A percentile compares a stretch with the other conserved stretches of the same genome.
These are phyloP conservation scores for Labia minor DNA, from an alignment of 2,888 invertebrate genomes.

Conservation along the genomic window DNA sequence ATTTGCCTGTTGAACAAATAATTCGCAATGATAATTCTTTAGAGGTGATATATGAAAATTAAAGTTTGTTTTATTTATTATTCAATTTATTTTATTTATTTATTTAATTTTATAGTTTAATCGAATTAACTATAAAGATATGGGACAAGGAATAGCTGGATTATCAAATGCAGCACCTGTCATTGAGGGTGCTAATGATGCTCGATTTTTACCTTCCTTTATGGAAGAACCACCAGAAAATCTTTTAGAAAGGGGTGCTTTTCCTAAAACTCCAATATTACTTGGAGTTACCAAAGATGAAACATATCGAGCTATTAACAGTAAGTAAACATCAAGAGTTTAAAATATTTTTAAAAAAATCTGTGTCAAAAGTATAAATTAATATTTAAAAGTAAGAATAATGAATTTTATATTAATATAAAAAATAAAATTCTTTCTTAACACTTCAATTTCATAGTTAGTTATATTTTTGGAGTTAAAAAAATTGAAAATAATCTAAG, in stretches of 20 bases:
- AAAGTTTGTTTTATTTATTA: neutral
- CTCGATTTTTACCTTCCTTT: slow-evolving; percentile 53
- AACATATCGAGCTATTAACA: slow-evolving; percentile 50
- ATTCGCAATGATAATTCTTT: slow-evolving; percentile 32
- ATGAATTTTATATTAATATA: no score
- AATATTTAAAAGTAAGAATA: no score
- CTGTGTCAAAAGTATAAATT: no score
- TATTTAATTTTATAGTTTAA: neutral
- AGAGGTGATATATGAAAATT: slow-evolving; percentile 24
- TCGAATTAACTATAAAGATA: neutral
- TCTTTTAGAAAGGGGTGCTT: slow-evolving; percentile 44
- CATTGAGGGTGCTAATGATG: slow-evolving; percentile 54
- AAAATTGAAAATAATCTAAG: no score
- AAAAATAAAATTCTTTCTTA: no score
- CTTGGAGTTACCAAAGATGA: slow-evolving; percentile 65
- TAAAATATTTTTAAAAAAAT: no score
- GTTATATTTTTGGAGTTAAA: no score
- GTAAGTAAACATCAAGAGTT: no score
- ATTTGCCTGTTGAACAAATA: slow-evolving; percentile 37
- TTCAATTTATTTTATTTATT: slow-evolving; percentile 7
- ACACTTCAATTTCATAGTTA: no score
- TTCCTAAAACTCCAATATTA: slow-evolving; percentile 51
- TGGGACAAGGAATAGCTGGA: neutral
- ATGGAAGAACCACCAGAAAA: slow-evolving; percentile 51
- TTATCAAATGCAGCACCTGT: slow-evolving; percentile 53